Base-by-base conservation (phyloP, 1,140 invertebrate species). In the Drosophila ogumai region DNA sequence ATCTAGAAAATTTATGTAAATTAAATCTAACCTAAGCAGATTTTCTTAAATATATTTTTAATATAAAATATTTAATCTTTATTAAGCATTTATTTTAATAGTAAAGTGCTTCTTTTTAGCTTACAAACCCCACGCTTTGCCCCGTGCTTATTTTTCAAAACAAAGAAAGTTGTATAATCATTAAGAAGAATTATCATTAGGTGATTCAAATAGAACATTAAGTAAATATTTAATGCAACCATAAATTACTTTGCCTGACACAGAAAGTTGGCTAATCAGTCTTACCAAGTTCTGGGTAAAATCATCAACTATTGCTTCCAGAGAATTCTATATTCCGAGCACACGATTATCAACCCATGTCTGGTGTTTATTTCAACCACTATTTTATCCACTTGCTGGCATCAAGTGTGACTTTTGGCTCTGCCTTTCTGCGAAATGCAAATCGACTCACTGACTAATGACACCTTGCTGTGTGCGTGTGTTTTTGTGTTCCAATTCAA, bases 371-470 rank as follows among this genome's bases (percentile, higher is more conserved):
- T 6, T 15, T 22, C 7, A 2, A 8, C n/a, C n/a, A 7, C 8
- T 15, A 22, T 64, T 41, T 32, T n/a, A 31, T 31, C 60, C 19
- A 28, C 5, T 55, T 28, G 19, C 17, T 55, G 25, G 25, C 6
- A 28, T 28, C 25, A 28, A 28, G 25, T 28, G 25, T 28, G 25
- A 28, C 25, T 28, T 34, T 25, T 36, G 31, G 41, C 19, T 55
- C 7, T 19, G 15, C 12, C 25, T 25, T 57, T 40, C 41, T n/a
- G 36, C 25, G 49, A 46, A 46, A 67, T 67, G 46, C 66, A 69
- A 66, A 69, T 36, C 36, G 13, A 50, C 10, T 1, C 15, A 28
- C 6, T 50, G 43, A 52, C 65, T 67, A 66, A 68, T 68, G 64
- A 47, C 65, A 50, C 15, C 17, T 25, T 15, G 19, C 25, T 8